Evolutionary conservation across 2,797 vertebrate species (phyloP).

Genomic region (Pipistrellus pipistrellus): DNA sequence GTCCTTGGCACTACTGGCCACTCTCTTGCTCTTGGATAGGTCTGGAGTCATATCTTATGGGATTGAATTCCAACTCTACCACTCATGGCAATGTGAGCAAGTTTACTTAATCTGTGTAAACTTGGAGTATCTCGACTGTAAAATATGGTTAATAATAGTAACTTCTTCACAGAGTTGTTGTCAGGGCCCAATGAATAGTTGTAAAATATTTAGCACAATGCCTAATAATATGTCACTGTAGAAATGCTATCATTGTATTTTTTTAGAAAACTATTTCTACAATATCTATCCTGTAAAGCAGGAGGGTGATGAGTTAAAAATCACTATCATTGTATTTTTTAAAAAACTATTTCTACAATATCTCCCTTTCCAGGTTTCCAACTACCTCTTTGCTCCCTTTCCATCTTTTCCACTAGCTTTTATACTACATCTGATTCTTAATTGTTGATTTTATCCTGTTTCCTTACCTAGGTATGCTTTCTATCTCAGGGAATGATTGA

Average conservation of each 20-base stretch:
- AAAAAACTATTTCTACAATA: background rate
- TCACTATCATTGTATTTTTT: background rate
- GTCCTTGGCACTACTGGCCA: background rate
- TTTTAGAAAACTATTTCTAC: background rate
- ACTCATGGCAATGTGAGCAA: background rate
- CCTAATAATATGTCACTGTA: background rate
- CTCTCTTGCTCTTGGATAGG: background rate
- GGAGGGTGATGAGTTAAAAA: too few species aligned
- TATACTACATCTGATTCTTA: background rate
- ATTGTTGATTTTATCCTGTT: background rate
- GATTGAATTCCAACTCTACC: constrained; percentile 13
- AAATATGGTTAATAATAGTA: background rate
- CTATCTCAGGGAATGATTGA: background rate
- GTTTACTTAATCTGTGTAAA: constrained; percentile 7
- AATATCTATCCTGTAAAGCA: too few species aligned
- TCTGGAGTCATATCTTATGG: background rate
- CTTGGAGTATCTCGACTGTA: background rate
- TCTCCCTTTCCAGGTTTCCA: background rate
- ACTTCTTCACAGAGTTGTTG: background rate
- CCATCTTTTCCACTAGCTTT: background rate
- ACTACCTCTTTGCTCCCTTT: background rate
- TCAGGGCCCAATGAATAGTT: background rate
- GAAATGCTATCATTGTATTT: background rate
- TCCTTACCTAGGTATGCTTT: background rate
- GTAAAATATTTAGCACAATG: background rate